A percentile compares a stretch with the other conserved stretches of the same genome.
Evolutionary conservation across 2,888 invertebrate genomes (phyloP).

Genomic region (Clitarchus hookeri): DNA sequence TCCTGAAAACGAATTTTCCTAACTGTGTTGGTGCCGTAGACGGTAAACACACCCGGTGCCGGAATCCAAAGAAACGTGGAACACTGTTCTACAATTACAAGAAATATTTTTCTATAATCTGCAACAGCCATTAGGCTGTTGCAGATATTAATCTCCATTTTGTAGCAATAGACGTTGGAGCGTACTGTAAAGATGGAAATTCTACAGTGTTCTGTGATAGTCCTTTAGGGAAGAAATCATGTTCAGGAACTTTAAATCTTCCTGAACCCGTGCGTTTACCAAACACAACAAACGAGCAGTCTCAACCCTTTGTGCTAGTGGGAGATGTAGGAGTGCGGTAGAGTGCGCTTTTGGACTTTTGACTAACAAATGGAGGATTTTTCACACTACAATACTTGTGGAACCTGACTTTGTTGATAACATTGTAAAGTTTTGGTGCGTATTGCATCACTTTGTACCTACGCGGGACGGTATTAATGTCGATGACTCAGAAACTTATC

Average conservation of each 20-base stretch:
- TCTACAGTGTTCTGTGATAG: slow-evolving; percentile 12
- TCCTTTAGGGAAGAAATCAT: slow-evolving; percentile 15
- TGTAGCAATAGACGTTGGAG: slow-evolving; percentile 21
- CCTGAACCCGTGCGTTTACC: neutral
- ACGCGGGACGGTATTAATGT: neutral
- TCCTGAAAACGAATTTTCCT: slow-evolving; percentile 12
- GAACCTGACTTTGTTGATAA: neutral
- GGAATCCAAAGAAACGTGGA: neutral
- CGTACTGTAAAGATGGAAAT: neutral
- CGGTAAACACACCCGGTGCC: neutral
- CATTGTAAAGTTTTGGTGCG: neutral
- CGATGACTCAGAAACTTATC: neutral
- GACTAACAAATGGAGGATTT: slow-evolving; percentile 11
- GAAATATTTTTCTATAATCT: slow-evolving; percentile 1
- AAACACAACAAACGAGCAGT: neutral
- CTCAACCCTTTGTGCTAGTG: neutral
- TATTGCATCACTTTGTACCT: neutral
- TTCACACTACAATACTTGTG: neutral
- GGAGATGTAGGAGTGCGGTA: slow-evolving; percentile 11
- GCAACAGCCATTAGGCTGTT: too few species aligned
- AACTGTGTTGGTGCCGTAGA: neutral
- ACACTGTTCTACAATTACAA: neutral
- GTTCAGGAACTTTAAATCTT: neutral
- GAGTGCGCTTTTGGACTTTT: slow-evolving; percentile 2
- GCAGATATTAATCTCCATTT: slow-evolving; percentile 11